Evolutionary conservation across 2,113 vertebrate genomes (phyloP).

Genomic region (Pavo muticus): DNA sequence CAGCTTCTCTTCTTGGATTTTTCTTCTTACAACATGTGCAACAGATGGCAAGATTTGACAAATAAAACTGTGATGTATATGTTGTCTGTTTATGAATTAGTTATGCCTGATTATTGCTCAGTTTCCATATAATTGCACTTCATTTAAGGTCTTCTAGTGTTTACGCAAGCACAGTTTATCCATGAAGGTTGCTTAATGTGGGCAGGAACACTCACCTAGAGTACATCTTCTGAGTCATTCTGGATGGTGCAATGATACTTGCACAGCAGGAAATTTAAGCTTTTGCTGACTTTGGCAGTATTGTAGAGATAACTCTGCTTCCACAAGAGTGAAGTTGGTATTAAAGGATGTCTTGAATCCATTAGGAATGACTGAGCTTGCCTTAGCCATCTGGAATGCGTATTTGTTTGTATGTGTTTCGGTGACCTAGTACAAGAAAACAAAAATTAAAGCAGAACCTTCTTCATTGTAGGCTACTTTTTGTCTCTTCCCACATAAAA

Average conservation of each 20-base stretch:
- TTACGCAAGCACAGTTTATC: neutral
- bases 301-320: constrained; percentile 13
- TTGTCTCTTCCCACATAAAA: constrained; percentile 1
- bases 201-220: neutral
- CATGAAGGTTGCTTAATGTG: neutral
- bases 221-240: neutral
- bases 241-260: neutral
- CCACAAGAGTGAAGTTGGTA: neutral
- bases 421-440: constrained; percentile 12
- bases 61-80: constrained; percentile 1
- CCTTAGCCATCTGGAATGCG: constrained; percentile 43
- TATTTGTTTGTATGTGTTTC: constrained; percentile 57
- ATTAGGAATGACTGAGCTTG: constrained; percentile 7
- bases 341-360: constrained; percentile 16
- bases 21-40: neutral
- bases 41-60: constrained; percentile 53
- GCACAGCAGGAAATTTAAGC: neutral
- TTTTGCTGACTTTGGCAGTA: constrained; percentile 29
- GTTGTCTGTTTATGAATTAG: constrained; percentile 41
- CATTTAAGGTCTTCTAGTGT: neutral
- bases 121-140: constrained; percentile 16
- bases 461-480: neutral
- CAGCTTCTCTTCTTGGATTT: neutral
- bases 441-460: constrained; percentile 23
- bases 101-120: constrained; percentile 21